A percentile compares a stretch with the other conserved stretches of the same genome.
Evolutionary conservation across 2,797 vertebrate species (phyloP).

Genomic region (Karalla daura): DNA sequence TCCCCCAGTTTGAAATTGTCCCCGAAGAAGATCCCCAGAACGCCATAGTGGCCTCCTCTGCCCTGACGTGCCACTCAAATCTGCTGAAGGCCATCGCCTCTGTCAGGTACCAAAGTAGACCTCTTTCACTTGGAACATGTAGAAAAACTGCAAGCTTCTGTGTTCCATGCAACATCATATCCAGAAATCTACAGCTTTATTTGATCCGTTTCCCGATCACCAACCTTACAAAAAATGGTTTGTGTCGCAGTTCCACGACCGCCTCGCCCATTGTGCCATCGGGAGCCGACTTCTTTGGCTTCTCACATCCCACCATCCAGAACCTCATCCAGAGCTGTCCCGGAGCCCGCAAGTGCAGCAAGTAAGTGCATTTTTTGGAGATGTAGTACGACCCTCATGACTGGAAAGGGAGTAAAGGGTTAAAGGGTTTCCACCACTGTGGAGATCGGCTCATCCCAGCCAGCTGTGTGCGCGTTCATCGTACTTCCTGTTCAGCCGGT

Average conservation of each 20-base stretch:
- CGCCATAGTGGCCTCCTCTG: conserved; percentile 86
- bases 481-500: no score
- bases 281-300: conserved; percentile 93
- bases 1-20: conserved; percentile 90
- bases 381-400: no score
- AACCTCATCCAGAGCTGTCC: conserved; percentile 93
- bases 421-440: no score
- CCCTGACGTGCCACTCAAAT: conserved; percentile 87
- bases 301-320: conserved; percentile 91
- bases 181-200: background rate
- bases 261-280: conserved; percentile 79
- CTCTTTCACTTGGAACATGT: no score
- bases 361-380: conserved; percentile 76
- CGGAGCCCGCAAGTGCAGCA: conserved; percentile 90
- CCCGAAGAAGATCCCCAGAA: conserved; percentile 93
- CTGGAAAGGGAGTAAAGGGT: no score
- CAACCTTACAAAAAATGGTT: no score
- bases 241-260: conserved; percentile 82
- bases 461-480: no score
- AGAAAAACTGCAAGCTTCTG: background rate
- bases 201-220: background rate
- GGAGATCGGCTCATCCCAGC: no score
- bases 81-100: conserved; percentile 86
- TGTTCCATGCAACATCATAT: background rate
- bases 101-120: conserved; percentile 71